phyloP scores from a whole-genome alignment of 92 coral and sea anemone species.

The Virgularia gustaviana region DNA sequence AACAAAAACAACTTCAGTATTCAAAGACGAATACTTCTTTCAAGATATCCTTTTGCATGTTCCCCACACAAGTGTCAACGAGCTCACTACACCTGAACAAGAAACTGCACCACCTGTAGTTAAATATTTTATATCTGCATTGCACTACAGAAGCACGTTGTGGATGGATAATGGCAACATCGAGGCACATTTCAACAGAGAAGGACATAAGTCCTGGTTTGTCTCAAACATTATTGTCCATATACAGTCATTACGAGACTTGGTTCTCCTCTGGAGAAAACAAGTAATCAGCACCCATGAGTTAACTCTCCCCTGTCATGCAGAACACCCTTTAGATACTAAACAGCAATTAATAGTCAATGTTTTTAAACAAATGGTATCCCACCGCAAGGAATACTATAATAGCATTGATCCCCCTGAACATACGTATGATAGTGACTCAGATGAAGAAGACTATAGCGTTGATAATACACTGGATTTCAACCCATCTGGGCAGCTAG shows the following conservation, averaged over 20 bases:
- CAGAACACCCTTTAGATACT: background rate
- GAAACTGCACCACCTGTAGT: too few relatives aligned
- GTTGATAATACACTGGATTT: background rate
- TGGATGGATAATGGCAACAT: background rate
- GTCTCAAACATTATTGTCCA: background rate
- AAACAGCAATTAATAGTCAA: background rate
- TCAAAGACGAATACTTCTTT: slow-evolving; percentile 13
- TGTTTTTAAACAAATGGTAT: background rate
- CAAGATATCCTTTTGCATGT: slow-evolving; percentile 20
- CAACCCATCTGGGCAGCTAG: background rate
- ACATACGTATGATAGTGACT: background rate
- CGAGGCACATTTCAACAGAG: background rate
- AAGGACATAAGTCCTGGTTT: slow-evolving; percentile 10
- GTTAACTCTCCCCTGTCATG: background rate
- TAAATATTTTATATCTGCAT: slow-evolving; percentile 14
- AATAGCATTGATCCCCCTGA: background rate
- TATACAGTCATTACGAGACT: slow-evolving; percentile 15
- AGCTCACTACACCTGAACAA: background rate
- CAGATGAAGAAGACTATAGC: background rate
- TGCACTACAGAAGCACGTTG: background rate
- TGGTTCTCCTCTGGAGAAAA: background rate
- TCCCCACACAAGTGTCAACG: background rate
- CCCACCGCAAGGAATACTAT: background rate
- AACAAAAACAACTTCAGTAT: background rate
- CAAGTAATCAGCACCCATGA: background rate